Base-by-base conservation (phyloP, 2,797 vertebrate species). In the Harpagifer antarcticus region DNA sequence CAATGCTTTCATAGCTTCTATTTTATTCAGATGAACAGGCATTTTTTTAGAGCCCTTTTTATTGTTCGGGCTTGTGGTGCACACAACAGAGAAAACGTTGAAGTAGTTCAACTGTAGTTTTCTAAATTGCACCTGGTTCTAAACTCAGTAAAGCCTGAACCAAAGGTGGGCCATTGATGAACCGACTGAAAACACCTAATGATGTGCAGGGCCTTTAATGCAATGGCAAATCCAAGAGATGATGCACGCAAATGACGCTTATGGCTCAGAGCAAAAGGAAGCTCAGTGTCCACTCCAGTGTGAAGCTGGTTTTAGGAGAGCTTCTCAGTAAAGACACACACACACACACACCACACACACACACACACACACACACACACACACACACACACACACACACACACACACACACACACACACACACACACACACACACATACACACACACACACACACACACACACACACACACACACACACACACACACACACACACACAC, bases 1-100 rank as follows among this genome's bases (percentile, higher is more conserved):
- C 71, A 86, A 92, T 90, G 84, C 76, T 88, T 88, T 71, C 62
- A 72, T 68, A 70, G 76, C 83, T 74, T 82, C 79, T 64, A 71
- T 91, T 90, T 74, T 81, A 87, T 83, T 91, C 76, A 88, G 85
- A 92, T 75, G 84, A 90, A 87, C 62, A 83, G 45, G 77, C 60
- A 84, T 73, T 40, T 86, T 90, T 86, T 79, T 81, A 85, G 79
- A 84, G 75, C 66, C 66, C 74, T 55, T 60, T 67, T 78, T 85
- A 75, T 71, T 82, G 86, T 84, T 53, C n/a, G 37, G 73, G 73
- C 56, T 70, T 83, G 64, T 60, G 80, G 54, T 16, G 63, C 77
- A 82, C 81, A 76, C 20, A 2, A 62, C 82, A 78, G 84, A 69
- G 83, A 52, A 57, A 93, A 91, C 27, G 3, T 27, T 27, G 27